These are phyloP conservation scores for Falco biarmicus DNA, from an alignment of 2,797 vertebrate species.

Conservation along the genomic window DNA sequence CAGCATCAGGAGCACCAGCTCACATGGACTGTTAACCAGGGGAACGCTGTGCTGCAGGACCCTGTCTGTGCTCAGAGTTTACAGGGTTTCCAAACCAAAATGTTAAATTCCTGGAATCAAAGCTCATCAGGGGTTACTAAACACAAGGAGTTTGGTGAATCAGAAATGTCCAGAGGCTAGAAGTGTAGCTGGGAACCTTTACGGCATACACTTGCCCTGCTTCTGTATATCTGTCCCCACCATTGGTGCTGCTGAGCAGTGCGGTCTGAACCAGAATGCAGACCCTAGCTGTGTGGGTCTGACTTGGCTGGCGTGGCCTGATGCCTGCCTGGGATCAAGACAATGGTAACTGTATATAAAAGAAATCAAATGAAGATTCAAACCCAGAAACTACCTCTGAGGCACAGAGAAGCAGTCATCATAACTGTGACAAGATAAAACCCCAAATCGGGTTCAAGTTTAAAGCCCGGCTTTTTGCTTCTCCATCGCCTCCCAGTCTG, in stretches of 20 bases:
- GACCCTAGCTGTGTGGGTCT: not conserved
- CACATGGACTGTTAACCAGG: accelerated
- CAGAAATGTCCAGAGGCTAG: not conserved
- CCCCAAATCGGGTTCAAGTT: not conserved
- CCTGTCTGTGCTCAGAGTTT: not conserved
- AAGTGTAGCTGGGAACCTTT: not conserved
- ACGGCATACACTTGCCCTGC: not conserved
- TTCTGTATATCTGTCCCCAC: not conserved
- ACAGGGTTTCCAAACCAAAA: not conserved
- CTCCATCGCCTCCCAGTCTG: not conserved
- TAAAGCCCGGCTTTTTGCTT: not conserved
- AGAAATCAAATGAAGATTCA: not conserved
- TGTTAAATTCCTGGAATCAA: not conserved
- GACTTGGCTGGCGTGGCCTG: not conserved
- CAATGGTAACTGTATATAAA: not conserved
- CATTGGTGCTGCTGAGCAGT: not conserved
- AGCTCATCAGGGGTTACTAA: not conserved
- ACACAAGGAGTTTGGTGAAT: not conserved
- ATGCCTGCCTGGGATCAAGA: not conserved
- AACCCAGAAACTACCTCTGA: not conserved
- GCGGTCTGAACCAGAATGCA: not conserved
- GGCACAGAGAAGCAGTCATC: not conserved
- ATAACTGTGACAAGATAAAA: not conserved
- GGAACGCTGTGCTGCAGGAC: not conserved
- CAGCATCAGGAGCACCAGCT: not conserved